Percentiles rank a stretch among this genome's conserved stretches.
Conservation (phyloP, 1,140 invertebrate species). For the Physella acuta region DNA sequence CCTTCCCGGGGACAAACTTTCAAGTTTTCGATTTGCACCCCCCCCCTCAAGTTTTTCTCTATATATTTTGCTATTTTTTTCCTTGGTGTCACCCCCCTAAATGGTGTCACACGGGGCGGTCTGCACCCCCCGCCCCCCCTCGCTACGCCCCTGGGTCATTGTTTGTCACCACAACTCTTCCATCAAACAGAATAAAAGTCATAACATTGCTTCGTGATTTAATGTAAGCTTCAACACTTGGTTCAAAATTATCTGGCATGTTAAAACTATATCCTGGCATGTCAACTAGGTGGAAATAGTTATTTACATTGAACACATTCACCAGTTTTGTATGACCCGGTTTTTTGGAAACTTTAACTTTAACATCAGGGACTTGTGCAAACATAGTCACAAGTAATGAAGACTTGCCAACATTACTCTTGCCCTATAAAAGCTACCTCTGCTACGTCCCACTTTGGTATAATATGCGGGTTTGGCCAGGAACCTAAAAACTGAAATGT, state of each 20-base stretch:
- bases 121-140: too few relatives aligned
- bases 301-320: constrained; percentile 50
- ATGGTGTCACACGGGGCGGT: too few relatives aligned
- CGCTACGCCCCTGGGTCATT: too few relatives aligned
- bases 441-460: constrained; percentile 21
- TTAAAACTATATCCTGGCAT: constrained; percentile 56
- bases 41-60: too few relatives aligned
- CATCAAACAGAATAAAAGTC: constrained; percentile 29
- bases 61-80: too few relatives aligned
- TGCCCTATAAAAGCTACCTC: constrained; percentile 32
- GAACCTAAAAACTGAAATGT: constrained; percentile 21
- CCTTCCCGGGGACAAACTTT: too few relatives aligned
- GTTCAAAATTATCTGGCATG: constrained; percentile 49
- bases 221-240: constrained; percentile 49
- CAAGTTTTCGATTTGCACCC: too few relatives aligned
- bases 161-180: constrained; percentile 19
- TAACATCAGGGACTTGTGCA: constrained; percentile 33
- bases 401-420: constrained; percentile 58
- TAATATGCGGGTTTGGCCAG: constrained; percentile 24
- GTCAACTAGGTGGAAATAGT: constrained; percentile 47
- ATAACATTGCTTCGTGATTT: constrained; percentile 31
- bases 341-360: constrained; percentile 43
- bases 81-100: too few relatives aligned
- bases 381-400: constrained; percentile 50
- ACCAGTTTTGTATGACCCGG: constrained; percentile 53